phyloP scores from a whole-genome alignment of 2,888 invertebrate genomes.

The Omphaloscelis lunosa region DNA sequence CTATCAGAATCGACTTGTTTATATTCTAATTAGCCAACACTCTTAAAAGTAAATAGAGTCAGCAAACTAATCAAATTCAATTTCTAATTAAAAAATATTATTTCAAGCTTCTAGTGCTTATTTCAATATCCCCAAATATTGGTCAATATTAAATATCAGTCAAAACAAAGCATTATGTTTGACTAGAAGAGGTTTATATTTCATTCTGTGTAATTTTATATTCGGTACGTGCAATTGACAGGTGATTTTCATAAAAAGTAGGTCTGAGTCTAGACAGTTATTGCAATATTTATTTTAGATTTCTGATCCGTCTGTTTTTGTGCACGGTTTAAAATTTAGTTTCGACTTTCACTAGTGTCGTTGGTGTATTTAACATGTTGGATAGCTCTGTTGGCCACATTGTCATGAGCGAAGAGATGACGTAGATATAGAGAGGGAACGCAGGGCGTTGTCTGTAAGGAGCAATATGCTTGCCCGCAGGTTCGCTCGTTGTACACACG shows the following conservation, averaged over 20 bases:
- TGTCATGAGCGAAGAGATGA: too few relatives aligned
- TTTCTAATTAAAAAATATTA: conserved; percentile 7
- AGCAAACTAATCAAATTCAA: conserved; percentile 1
- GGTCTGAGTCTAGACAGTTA: conserved; percentile 40
- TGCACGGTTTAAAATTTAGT: not conserved
- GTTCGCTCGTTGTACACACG: too few relatives aligned
- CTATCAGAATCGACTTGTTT: not conserved
- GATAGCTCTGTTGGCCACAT: too few relatives aligned
- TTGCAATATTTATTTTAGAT: conserved; percentile 36
- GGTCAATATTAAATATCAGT: conserved; percentile 52
- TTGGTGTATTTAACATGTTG: too few relatives aligned
- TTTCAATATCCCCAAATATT: conserved; percentile 14
- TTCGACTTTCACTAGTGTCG: too few relatives aligned
- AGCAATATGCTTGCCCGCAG: too few relatives aligned
- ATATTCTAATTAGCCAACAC: conserved; percentile 2
- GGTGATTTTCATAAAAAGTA: conserved; percentile 54
- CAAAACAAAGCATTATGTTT: conserved; percentile 40
- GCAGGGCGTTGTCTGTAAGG: too few relatives aligned
- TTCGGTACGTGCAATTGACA: conserved; percentile 49
- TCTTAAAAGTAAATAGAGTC: not conserved
- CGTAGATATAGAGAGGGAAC: too few relatives aligned
- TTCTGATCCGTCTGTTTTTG: conserved; percentile 11
- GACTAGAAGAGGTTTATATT: conserved; percentile 53
- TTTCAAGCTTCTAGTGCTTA: not conserved
- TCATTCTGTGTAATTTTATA: conserved; percentile 67